Evolutionary conservation across 2,888 invertebrate genomes (phyloP), one percentile per base, ranked within the genome.

Genomic region (Hoplodrina ambigua): DNA sequence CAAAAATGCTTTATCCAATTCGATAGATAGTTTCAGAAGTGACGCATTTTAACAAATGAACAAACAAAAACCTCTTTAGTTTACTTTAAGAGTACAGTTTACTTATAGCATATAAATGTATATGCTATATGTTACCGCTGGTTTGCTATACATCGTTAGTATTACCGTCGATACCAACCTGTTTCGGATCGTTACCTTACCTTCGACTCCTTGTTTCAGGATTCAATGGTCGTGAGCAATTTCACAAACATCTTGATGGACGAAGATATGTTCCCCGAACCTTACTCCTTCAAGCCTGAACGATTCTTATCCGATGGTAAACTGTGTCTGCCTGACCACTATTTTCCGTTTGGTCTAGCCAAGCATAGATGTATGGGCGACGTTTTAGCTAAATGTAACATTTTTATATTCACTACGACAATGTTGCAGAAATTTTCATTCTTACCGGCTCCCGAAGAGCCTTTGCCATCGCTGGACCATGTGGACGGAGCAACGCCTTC

Each of bases 301-400:
- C 95, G 98, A 69, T 98, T 97, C 90, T 87, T 98, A 6, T 92
- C 94, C 13, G 94, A 97, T 63, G 96, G 97, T 0, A 97, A 97
- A 78, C 90, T 97, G 1, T 90, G 93, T 37, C 87, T 97, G 1
- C 97, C 97, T 0, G 97, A 98, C 20, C 96, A 96, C 54, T 98
- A 97, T 87, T 96, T 97, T 81, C 98, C 98, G 0, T 98, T 98
- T 85, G 98, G 98, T 19, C 93, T 97, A 63, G 97, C 98, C 0
- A 97, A 97, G 83, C 98, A 97, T 87, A 97, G 98, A 63, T 98
- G 98, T 86, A 97, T 98, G 97, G 98, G 98, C 0, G 98, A 98
- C 87, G 90, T 93, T 0, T 82, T 96, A n/a, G 97, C 97, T 0
- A 97, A 97, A 85, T 97, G 98, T 83, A 98, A 98, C 86, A 96